Evolutionary conservation across 2,888 invertebrate species (phyloP).

Genomic region (Sinhomidia bicolor): DNA sequence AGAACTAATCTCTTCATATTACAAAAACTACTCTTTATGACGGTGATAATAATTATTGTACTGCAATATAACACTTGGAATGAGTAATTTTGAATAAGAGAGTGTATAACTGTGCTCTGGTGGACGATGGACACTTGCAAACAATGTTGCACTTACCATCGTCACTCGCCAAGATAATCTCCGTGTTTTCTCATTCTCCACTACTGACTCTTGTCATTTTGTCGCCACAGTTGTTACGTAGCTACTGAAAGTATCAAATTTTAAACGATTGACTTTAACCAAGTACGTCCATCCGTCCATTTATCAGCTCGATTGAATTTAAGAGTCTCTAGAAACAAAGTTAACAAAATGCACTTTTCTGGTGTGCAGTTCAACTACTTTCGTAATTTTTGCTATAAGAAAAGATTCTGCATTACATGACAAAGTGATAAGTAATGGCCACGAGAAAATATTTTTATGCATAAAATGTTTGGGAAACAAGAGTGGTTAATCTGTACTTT

Average conservation of each 20-base stretch:
- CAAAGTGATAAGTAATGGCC: no score
- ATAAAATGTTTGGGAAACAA: background rate
- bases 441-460: background rate
- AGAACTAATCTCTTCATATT: background rate
- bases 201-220: background rate
- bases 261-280: no score
- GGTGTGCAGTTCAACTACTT: no score
- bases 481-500: background rate
- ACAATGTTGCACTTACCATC: background rate
- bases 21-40: background rate
- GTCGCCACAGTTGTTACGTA: no score
- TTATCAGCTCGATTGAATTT: no score
- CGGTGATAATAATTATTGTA: background rate
- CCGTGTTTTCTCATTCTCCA: constrained; percentile 18
- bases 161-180: background rate
- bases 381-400: no score
- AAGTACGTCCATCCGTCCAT: no score
- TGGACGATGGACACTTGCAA: background rate
- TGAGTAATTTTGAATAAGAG: background rate
- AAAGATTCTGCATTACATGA: no score
- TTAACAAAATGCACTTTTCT: background rate
- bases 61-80: background rate
- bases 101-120: background rate
- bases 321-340: no score
- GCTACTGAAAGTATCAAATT: no score